phyloP scores from a whole-genome alignment of 2,113 vertebrate species.

The Trochalopteron elliotii region DNA sequence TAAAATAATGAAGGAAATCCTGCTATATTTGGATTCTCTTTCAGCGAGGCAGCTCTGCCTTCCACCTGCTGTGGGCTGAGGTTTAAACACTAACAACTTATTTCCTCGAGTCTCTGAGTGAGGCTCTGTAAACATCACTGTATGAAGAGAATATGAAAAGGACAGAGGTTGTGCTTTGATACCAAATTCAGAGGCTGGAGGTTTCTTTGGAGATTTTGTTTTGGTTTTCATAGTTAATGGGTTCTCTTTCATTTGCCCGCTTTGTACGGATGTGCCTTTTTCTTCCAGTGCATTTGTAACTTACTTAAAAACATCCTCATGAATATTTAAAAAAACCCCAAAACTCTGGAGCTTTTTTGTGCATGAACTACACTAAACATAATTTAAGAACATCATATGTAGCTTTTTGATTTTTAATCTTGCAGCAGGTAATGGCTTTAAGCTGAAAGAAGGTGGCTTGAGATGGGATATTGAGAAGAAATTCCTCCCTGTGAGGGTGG shows the following conservation, averaged over 20 bases:
- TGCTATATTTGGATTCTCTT: slow-evolving; percentile 49
- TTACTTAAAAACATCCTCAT: background rate
- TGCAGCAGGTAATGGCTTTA: background rate
- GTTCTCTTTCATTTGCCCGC: background rate
- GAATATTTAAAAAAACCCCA: background rate
- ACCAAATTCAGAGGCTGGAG: background rate
- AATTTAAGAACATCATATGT: background rate
- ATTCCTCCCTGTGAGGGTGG: background rate
- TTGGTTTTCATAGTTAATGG: background rate
- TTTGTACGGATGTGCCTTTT: accelerated
- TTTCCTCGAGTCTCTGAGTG: slow-evolving; percentile 26
- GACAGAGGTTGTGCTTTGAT: slow-evolving; percentile 49
- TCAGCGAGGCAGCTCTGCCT: background rate
- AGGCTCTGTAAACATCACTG: slow-evolving; percentile 56
- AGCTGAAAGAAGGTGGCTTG: background rate
- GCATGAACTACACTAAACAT: background rate
- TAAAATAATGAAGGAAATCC: slow-evolving; percentile 45
- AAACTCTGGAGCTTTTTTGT: background rate
- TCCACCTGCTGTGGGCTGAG: slow-evolving; percentile 35
- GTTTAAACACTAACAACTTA: background rate
- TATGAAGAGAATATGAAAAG: slow-evolving; percentile 32
- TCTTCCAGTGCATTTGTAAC: background rate
- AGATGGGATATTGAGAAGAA: background rate
- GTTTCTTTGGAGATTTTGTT: background rate
- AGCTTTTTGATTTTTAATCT: background rate